Evolutionary conservation across 2,113 vertebrate genomes (phyloP).

Genomic region (Apeltes quadracus): DNA sequence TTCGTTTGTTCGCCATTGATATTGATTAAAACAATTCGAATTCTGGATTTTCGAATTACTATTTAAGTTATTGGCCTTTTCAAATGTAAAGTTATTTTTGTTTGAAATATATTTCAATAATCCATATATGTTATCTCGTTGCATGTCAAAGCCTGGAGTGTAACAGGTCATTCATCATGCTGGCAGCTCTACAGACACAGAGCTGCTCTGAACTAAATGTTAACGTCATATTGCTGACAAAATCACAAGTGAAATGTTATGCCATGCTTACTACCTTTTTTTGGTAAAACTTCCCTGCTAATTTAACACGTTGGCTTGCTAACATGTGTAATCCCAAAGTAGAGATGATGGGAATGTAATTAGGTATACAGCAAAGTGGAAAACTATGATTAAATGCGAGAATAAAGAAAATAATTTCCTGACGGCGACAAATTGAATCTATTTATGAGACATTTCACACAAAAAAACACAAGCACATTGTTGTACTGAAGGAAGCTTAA

Average conservation of each 20-base stretch:
- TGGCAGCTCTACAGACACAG: not conserved
- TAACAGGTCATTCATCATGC: not conserved
- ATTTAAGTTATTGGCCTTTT: not conserved
- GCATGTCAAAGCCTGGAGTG: not conserved
- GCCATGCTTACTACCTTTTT: too few species aligned
- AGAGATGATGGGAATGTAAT: not conserved
- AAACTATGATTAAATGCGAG: too few species aligned
- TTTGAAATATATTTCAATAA: not conserved
- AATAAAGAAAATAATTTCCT: too few species aligned
- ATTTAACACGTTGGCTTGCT: not conserved
- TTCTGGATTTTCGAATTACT: not conserved
- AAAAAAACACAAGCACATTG: not conserved
- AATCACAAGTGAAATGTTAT: not conserved
- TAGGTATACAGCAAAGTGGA: not conserved
- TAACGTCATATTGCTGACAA: not conserved
- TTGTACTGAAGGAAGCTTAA: not conserved
- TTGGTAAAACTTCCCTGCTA: not conserved
- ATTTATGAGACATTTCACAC: not conserved
- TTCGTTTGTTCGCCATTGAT: not conserved
- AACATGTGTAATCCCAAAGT: not conserved
- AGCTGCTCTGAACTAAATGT: not conserved
- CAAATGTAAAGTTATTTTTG: too few species aligned
- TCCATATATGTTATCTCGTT: not conserved
- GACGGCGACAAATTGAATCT: not conserved
- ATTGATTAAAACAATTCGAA: not conserved